Evolutionary conservation across 2,888 invertebrate genomes (phyloP), one percentile per base, ranked within the genome.

Genomic region (Lamproptera curius): DNA sequence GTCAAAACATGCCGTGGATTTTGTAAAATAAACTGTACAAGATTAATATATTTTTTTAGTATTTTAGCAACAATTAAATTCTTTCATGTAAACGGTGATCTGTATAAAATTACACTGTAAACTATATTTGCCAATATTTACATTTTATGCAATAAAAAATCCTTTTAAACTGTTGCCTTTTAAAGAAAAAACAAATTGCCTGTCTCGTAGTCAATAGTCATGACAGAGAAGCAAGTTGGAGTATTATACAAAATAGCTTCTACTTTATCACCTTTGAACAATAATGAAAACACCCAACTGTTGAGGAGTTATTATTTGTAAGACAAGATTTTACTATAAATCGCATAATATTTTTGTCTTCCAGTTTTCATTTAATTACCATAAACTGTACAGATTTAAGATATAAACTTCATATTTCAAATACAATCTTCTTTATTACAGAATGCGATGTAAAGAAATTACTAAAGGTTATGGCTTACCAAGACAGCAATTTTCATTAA

Each of bases 261-360:
- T 16, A 55, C 53, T 13, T 38, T 81, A 36, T 54, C 61, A 10
- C 47, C 54, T 20, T 53, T 59, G 56, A 58, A 58, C 17, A 60
- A 68, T 26, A 53, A 58, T 43, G 57, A 57, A 14, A 55, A 66
- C 16, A 13, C 11, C 11, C 63, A 65, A 50, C 46, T 71, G 33
- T 55, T 87, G 2, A 68, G 65, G 61, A 84, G 86, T 71, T 74
- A 74, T 57, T 84, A 82, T 55, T 65, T 84, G 86, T 86, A 68
- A 71, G 83, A 13, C n/a, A n/a, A n/a, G n/a, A n/a, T n/a, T n/a
- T n/a, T n/a, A n/a, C n/a, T 10, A 9, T 10, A 28, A 28, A 10
- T 28, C 9, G 10, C 28, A 28, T 10, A 28, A 2, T 28, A 28
- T 28, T 28, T 28, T 28, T 28, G 8, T 9, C 4, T 23, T 6